Percentiles rank a stretch among this genome's conserved stretches.
Evolutionary conservation across 2,888 invertebrate genomes (phyloP).

Genomic region (Hymenopus coronatus): DNA sequence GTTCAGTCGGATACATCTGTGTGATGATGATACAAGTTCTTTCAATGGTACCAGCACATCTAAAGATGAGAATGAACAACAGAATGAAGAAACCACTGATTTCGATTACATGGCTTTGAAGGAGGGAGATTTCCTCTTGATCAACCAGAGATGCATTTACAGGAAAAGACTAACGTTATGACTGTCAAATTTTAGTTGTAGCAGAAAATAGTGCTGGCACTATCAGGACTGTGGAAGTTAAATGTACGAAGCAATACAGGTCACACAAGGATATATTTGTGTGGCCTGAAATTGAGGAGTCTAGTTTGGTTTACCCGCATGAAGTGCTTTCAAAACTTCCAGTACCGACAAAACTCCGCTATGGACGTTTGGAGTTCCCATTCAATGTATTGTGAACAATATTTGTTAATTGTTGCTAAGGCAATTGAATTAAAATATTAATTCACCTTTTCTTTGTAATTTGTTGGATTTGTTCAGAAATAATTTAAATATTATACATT

Average conservation of each 20-base stretch:
- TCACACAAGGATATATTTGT: not conserved
- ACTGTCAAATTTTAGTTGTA: not conserved
- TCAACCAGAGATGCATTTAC: not conserved
- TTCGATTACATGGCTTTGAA: not conserved
- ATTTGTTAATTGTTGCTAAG: too few species aligned
- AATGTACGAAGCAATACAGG: not conserved
- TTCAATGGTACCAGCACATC: not conserved
- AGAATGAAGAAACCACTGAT: not conserved
- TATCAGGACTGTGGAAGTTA: not conserved
- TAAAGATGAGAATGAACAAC: not conserved
- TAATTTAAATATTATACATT: too few species aligned
- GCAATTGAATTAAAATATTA: too few species aligned
- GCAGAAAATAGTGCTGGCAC: not conserved
- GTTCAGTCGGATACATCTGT: not conserved
- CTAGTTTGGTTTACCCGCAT: not conserved
- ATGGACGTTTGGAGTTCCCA: not conserved
- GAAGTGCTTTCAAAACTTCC: too few species aligned
- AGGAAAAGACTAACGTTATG: not conserved
- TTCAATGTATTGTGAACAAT: not conserved
- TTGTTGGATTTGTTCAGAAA: too few species aligned
- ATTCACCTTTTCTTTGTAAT: too few species aligned
- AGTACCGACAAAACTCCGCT: not conserved
- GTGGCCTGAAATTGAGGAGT: not conserved
- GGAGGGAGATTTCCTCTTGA: not conserved
- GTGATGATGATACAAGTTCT: not conserved